Base-by-base conservation (phyloP, 2,888 invertebrate genomes). In the Pachycephus smyrnensis region DNA sequence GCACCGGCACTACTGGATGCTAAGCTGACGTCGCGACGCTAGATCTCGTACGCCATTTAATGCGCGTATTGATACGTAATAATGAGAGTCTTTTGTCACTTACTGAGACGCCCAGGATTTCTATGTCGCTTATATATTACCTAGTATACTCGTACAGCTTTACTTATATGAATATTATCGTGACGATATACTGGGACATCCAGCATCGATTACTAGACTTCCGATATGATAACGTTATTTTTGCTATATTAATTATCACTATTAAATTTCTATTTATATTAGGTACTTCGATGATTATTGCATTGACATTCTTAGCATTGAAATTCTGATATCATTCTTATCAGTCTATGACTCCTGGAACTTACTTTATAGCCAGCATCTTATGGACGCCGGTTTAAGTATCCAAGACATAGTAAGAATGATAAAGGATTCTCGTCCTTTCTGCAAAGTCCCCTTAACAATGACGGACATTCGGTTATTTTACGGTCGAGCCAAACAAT, bases 11-110 rank as follows among this genome's bases (percentile, higher is more conserved):
- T 23, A 55, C 55, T 23, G 55, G 55, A 55, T 55, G 23, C 23
- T 55, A 23, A 55, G 23, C 23, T 23, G 55, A 55, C 55, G 55
- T 55, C 1, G 23, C 55, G 55, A 55, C 55, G 55, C 23, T 0
- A 15, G 55, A 55, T 55, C 23, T 23, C 23, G 23, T 33, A 23
- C 31, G 86, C 86, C 87, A 88, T 88, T 88, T 87, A 88, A 82
- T 85, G 81, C 79, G 86, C 85, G 88, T 88, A 87, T 89, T 86
- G 88, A 89, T 88, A 88, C 89, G 88, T 88, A 83, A 89, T 89
- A 89, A 89, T 89, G 89, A 88, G 89, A 88, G 80, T 86, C 88
- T 88, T 87, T 89, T 88, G 87, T 86, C 84, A 81, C 78, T 75
- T 69, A 75, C 77, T 75, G 74, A 71, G n/a, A 55, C 23, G 55